Conservation (phyloP, 1,140 invertebrate species). For the Heterodera carotae region DNA sequence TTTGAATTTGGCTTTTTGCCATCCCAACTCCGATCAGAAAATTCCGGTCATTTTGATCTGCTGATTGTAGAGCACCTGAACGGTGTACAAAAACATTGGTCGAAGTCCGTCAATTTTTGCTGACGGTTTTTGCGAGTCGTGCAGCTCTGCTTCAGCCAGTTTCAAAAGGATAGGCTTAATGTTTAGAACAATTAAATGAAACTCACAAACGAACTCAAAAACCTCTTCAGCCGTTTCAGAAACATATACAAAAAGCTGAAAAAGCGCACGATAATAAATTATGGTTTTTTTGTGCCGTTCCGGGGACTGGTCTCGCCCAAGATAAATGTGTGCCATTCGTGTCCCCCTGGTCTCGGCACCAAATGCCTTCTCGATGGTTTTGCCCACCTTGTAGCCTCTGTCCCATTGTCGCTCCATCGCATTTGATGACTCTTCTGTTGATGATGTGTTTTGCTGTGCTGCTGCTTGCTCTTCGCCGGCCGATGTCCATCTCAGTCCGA, state of each 20-base stretch:
- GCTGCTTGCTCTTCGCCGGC: slow-evolving; percentile 21
- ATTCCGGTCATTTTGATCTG: no score
- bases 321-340: no score
- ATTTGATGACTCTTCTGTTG: neutral
- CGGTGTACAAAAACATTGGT: slow-evolving; percentile 45
- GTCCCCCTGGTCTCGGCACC: slow-evolving; percentile 2
- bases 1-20: no score
- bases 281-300: no score
- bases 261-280: no score
- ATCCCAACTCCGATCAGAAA: no score
- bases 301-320: no score
- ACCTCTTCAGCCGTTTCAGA: slow-evolving; percentile 37
- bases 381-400: slow-evolving; percentile 3
- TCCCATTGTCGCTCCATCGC: neutral
- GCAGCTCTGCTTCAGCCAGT: slow-evolving; percentile 36
- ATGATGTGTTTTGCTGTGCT: neutral
- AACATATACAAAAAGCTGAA: slow-evolving; percentile 36
- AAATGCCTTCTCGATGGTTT: neutral
- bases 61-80: no score
- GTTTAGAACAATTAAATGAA: no score
- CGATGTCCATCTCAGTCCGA: slow-evolving; percentile 23
- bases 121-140: slow-evolving; percentile 35
- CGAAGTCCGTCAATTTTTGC: slow-evolving; percentile 46
- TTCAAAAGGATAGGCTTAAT: slow-evolving; percentile 28
- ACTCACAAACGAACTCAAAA: no score